Percentiles rank a stretch among this genome's conserved stretches.
Conservation (phyloP, 1,140 invertebrate species). For the Dreissena polymorpha region DNA sequence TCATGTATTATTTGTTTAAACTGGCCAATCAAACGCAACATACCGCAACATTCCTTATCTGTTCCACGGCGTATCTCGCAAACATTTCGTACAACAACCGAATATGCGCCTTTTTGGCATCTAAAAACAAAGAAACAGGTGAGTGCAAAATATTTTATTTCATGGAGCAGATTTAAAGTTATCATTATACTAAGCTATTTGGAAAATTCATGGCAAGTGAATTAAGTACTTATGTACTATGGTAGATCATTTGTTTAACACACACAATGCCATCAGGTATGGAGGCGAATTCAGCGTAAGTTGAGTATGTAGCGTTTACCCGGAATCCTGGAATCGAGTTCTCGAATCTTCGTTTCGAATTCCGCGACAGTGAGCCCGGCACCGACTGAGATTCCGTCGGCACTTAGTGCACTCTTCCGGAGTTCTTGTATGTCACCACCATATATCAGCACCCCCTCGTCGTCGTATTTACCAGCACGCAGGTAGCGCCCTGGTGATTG, state of each 20-base stretch:
- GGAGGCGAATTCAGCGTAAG: too few relatives aligned
- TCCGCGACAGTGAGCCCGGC: constrained; percentile 11
- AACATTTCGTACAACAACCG: constrained; percentile 21
- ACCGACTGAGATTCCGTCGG: constrained; percentile 10
- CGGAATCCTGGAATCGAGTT: neutral
- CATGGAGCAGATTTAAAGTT: neutral
- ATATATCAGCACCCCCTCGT: constrained; percentile 6
- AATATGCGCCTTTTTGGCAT: neutral
- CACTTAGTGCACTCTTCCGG: neutral
- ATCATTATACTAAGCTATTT: too few relatives aligned
- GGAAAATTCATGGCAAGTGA: too few relatives aligned
- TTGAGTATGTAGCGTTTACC: too few relatives aligned
- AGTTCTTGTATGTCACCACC: constrained; percentile 17
- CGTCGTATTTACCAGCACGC: neutral
- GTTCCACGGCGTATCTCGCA: constrained; percentile 16
- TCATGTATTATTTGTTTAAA: too few relatives aligned
- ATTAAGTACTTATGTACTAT: too few relatives aligned
- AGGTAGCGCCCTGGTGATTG: neutral
- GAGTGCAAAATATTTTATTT: neutral
- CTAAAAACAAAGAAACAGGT: constrained; percentile 19
- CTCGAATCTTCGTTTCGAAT: neutral
- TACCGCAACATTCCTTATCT: constrained; percentile 44
- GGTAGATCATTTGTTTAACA: too few relatives aligned
- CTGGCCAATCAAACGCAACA: neutral
- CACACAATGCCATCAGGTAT: too few relatives aligned